A percentile compares a stretch with the other conserved stretches of the same genome.
Conservation (phyloP, 2,888 invertebrate genomes). For the Caenorhabditis japonica region DNA sequence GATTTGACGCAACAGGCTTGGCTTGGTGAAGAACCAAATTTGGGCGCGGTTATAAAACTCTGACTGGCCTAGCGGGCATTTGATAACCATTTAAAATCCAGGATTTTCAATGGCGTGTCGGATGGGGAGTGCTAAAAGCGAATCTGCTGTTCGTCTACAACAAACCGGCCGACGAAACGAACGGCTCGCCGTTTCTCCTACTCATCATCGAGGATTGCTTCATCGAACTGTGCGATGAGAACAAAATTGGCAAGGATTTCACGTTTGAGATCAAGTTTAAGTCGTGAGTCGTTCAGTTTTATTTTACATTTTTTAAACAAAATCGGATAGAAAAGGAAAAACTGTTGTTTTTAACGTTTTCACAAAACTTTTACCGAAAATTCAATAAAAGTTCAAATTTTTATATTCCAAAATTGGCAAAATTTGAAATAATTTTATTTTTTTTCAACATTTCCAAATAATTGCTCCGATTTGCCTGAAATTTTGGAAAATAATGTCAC, state of each 20-base stretch:
- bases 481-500: no score
- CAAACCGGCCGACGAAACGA: slow-evolving; percentile 58
- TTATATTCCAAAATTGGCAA: no score
- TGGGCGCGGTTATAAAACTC: no score
- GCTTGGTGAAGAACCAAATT: no score
- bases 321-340: neutral
- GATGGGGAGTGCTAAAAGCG: slow-evolving; percentile 73
- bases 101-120: slow-evolving; percentile 73
- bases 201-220: slow-evolving; percentile 76
- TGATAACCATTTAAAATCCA: no score
- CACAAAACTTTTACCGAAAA: no score
- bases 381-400: neutral
- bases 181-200: slow-evolving; percentile 65
- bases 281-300: slow-evolving; percentile 65
- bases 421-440: no score
- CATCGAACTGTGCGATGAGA: slow-evolving; percentile 76
- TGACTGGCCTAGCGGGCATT: no score
- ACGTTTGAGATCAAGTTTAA: slow-evolving; percentile 75
- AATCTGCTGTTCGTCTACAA: slow-evolving; percentile 73
- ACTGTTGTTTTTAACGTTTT: neutral
- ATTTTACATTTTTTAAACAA: slow-evolving; percentile 1
- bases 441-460: neutral
- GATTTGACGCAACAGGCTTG: no score
- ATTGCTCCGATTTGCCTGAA: no score
- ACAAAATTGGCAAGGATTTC: slow-evolving; percentile 72